Conservation (phyloP, 2,888 invertebrate species). For the Tridacna crocea region DNA sequence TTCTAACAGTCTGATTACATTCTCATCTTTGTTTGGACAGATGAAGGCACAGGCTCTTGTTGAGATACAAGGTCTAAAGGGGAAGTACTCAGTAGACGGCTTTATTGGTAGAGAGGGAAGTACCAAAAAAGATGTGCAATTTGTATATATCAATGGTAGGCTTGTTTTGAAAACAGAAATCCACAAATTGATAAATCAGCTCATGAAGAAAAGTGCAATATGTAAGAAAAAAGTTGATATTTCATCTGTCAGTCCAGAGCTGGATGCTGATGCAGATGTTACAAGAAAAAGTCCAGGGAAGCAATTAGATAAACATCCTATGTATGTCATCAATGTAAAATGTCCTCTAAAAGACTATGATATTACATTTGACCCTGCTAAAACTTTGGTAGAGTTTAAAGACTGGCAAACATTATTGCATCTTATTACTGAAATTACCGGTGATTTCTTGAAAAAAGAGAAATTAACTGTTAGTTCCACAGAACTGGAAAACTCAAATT, state of each 20-base stretch:
- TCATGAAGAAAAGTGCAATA: slow-evolving; percentile 80
- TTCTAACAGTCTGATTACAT: slow-evolving; percentile 86
- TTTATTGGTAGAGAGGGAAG: slow-evolving; percentile 86
- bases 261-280: slow-evolving; percentile 9
- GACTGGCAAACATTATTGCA: slow-evolving; percentile 85
- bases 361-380: slow-evolving; percentile 85
- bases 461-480: slow-evolving; percentile 42
- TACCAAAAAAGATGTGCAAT: slow-evolving; percentile 86
- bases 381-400: slow-evolving; percentile 86
- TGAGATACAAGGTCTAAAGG: slow-evolving; percentile 83
- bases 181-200: slow-evolving; percentile 84
- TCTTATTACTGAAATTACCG: slow-evolving; percentile 84
- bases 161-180: slow-evolving; percentile 86
- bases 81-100: slow-evolving; percentile 86
- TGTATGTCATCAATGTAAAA: slow-evolving; percentile 86
- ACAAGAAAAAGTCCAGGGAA: slow-evolving; percentile 71
- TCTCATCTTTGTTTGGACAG: slow-evolving; percentile 85
- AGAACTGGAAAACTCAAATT: neutral
- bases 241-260: slow-evolving; percentile 31
- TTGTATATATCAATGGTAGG: slow-evolving; percentile 89
- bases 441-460: slow-evolving; percentile 73
- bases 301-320: slow-evolving; percentile 80
- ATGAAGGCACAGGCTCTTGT: slow-evolving; percentile 83
- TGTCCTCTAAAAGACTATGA: slow-evolving; percentile 86
- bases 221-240: slow-evolving; percentile 60